Percentiles rank a stretch among this genome's conserved stretches.
These are phyloP conservation scores for Loris lydekkerianus DNA, from an alignment of 2,797 vertebrate species.

Conservation along the genomic window DNA sequence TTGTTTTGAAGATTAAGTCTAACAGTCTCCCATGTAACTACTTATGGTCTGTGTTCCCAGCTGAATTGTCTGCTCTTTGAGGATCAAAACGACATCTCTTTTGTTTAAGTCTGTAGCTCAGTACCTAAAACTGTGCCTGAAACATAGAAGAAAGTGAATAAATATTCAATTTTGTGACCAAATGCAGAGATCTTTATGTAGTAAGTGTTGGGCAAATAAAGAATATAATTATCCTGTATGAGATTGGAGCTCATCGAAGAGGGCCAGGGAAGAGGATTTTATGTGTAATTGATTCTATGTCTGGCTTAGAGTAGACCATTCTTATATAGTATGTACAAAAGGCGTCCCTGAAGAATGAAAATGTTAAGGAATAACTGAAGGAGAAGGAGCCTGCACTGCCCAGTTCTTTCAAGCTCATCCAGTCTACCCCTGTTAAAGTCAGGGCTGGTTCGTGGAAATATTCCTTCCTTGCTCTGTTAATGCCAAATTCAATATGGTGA, in stretches of 20 bases:
- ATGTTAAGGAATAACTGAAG: background rate
- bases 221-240: background rate
- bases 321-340: background rate
- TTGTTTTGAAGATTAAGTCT: slow-evolving; percentile 33
- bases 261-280: background rate
- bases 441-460: background rate
- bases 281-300: background rate
- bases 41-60: background rate
- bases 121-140: background rate
- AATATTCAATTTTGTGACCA: background rate
- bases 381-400: background rate
- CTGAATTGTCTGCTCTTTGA: background rate
- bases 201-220: background rate
- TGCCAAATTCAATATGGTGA: background rate
- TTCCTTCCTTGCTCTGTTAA: background rate
- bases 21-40: background rate
- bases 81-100: background rate
- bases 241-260: background rate
- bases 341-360: background rate
- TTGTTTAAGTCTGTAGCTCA: background rate
- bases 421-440: background rate
- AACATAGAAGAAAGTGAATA: background rate
- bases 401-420: background rate
- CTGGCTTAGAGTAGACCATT: background rate
- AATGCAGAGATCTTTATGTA: background rate